Evolutionary conservation across 1,140 invertebrate species (phyloP).

Genomic region (Macrotrachela quadricornifera): DNA sequence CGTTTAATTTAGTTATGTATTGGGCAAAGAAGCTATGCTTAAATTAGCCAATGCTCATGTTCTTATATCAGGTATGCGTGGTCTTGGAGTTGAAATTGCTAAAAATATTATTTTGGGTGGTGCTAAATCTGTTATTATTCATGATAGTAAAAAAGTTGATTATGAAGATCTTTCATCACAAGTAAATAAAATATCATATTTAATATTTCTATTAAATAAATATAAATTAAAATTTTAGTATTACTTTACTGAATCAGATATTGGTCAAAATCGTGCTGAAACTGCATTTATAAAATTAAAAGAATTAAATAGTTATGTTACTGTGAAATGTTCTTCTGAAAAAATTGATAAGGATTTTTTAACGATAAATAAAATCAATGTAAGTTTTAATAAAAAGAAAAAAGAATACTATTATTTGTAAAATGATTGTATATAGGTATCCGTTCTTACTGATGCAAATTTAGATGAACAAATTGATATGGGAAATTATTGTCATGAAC

Average conservation of each 20-base stretch:
- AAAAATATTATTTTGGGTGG: constrained; percentile 95
- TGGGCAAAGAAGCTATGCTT: constrained; percentile 91
- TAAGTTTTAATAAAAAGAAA: too few relatives aligned
- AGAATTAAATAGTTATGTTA: constrained; percentile 81
- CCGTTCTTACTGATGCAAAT: constrained; percentile 61
- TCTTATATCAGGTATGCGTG: constrained; percentile 77
- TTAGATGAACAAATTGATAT: constrained; percentile 55
- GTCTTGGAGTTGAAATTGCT: constrained; percentile 85
- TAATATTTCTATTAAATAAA: too few relatives aligned
- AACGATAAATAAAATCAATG: too few relatives aligned
- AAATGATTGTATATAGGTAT: constrained; percentile 39
- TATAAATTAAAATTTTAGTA: constrained; percentile 19
- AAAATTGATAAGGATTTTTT: too few relatives aligned
- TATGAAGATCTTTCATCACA: constrained; percentile 35
- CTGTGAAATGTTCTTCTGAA: constrained; percentile 32
- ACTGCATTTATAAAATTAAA: constrained; percentile 52
- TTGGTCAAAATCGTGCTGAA: constrained; percentile 69
- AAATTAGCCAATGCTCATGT: constrained; percentile 81
- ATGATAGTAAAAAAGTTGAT: constrained; percentile 40
- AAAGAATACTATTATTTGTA: too few relatives aligned
- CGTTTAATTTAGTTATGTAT: constrained; percentile 40
- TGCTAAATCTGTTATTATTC: constrained; percentile 85
- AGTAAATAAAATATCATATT: constrained; percentile 3
- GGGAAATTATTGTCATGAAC: constrained; percentile 52
- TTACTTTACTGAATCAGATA: constrained; percentile 56